Evolutionary conservation across 2,113 vertebrate genomes (phyloP).

Genomic region (Callionymus lyra): DNA sequence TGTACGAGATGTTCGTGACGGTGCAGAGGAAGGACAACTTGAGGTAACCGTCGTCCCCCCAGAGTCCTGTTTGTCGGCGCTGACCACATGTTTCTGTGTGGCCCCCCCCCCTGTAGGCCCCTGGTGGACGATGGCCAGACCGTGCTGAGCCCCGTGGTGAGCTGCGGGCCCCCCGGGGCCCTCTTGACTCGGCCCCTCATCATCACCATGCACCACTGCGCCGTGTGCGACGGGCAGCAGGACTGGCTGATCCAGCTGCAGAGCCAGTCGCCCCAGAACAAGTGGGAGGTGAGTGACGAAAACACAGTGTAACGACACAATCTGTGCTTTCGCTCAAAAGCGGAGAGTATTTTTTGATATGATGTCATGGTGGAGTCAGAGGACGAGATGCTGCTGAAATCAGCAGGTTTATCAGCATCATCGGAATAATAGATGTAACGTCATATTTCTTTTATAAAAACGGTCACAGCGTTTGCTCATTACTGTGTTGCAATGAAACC

Average conservation of each 20-base stretch:
- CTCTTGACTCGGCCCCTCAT: conserved; percentile 85
- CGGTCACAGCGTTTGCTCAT: too few relatives aligned
- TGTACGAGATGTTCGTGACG: conserved; percentile 97
- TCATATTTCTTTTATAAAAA: too few relatives aligned
- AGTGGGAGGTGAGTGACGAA: conserved; percentile 85
- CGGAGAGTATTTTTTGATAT: too few relatives aligned
- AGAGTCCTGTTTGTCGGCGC: conserved; percentile 23
- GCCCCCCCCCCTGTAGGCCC: conserved; percentile 63
- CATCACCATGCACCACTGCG: conserved; percentile 91
- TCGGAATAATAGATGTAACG: too few relatives aligned
- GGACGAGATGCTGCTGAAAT: too few relatives aligned
- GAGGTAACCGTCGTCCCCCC: conserved; percentile 71
- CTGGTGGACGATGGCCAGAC: conserved; percentile 85
- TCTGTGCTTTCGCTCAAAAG: too few relatives aligned
- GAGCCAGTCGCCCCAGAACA: conserved; percentile 77
- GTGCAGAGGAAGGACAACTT: conserved; percentile 95
- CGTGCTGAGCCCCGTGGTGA: conserved; percentile 88
- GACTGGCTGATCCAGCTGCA: conserved; percentile 96
- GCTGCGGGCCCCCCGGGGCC: conserved; percentile 86
- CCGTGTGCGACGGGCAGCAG: conserved; percentile 81
- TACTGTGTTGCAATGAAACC: too few relatives aligned
- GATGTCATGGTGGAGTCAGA: too few relatives aligned
- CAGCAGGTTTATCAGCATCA: too few relatives aligned
- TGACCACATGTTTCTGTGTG: conserved; percentile 21
- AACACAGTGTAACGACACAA: neutral